Evolutionary conservation across 2,797 vertebrate genomes (phyloP).

Genomic region (Poeciliopsis presidionis): DNA sequence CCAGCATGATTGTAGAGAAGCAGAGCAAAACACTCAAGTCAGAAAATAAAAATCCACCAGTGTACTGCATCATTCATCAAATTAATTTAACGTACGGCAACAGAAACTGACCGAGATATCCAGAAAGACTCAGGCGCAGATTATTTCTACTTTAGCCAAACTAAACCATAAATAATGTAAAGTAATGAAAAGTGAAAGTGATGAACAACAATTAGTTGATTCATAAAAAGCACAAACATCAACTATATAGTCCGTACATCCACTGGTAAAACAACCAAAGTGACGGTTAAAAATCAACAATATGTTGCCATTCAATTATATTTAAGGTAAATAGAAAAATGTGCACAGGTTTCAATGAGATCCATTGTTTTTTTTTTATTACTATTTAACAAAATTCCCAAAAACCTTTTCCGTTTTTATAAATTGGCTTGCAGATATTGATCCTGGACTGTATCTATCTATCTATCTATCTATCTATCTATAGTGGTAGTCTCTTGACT

Average conservation of each 20-base stretch:
- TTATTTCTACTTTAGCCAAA: neutral
- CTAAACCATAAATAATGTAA: neutral
- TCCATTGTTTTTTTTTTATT: neutral
- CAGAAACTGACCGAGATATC: neutral
- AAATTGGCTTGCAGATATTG: neutral
- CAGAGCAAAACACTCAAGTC: neutral
- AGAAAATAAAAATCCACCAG: neutral
- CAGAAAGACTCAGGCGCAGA: neutral
- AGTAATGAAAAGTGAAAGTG: neutral
- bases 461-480: neutral
- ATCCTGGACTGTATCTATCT: neutral
- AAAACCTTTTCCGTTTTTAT: neutral
- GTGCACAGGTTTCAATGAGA: neutral
- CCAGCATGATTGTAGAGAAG: neutral
- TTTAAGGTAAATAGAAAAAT: neutral
- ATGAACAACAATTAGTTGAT: neutral
- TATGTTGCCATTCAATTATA: neutral
- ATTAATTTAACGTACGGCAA: neutral
- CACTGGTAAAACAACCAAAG: neutral
- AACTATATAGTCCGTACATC: neutral
- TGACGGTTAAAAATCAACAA: neutral
- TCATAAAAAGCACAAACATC: neutral
- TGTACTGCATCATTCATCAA: neutral
- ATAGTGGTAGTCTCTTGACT: neutral
- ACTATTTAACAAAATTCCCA: neutral